Conservation (phyloP, 64 coral and sea anemone genomes). For the Cladopsammia gracilis region DNA sequence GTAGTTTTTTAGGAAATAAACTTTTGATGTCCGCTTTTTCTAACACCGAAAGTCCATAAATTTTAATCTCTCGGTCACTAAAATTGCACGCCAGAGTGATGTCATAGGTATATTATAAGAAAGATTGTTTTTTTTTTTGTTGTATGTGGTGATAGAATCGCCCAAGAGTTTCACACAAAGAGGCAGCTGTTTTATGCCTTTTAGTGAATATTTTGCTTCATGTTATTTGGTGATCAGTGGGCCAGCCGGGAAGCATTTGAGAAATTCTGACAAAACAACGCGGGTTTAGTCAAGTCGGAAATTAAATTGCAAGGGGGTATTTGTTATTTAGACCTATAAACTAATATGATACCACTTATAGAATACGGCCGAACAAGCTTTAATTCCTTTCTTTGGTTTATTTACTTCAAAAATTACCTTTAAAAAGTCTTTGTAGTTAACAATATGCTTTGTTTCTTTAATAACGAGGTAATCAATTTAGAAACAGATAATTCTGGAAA, state of each 20-base stretch:
- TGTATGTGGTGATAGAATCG: too few relatives aligned
- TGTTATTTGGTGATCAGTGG: too few relatives aligned
- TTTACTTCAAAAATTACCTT: background rate
- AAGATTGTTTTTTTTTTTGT: background rate
- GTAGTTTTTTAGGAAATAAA: background rate
- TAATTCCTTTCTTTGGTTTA: background rate
- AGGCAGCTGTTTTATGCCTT: background rate
- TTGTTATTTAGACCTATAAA: too few relatives aligned
- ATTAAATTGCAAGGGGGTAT: too few relatives aligned
- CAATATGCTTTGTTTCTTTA: background rate
- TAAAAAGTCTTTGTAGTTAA: background rate
- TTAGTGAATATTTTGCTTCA: too few relatives aligned
- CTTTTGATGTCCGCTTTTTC: background rate
- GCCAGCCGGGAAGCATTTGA: too few relatives aligned
- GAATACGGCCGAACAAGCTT: background rate
- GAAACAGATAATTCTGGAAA: background rate
- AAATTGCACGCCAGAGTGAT: background rate
- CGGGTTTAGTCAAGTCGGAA: too few relatives aligned
- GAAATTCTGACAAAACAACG: too few relatives aligned
- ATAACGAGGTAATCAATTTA: background rate
- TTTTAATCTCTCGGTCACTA: background rate
- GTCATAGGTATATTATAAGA: background rate
- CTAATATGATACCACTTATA: background rate
- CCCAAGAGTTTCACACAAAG: background rate
- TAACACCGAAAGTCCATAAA: background rate